Percentiles rank a stretch among this genome's conserved stretches.
These are phyloP conservation scores for Penaeus japonicus DNA, from an alignment of 1,140 invertebrate species.

Conservation along the genomic window DNA sequence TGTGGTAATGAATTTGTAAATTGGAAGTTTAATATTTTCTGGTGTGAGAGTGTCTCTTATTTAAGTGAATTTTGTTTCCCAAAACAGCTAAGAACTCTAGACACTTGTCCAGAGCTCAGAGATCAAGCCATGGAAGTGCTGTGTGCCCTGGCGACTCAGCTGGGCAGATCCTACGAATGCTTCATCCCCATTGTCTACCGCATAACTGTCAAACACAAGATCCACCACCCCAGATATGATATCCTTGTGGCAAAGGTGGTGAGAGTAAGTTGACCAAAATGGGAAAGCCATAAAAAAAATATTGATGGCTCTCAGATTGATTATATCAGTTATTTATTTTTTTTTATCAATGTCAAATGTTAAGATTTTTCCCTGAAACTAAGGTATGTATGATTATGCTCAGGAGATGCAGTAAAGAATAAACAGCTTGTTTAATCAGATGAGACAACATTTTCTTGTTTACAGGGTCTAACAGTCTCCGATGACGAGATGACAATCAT, in stretches of 20 bases:
- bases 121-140: conserved; percentile 89
- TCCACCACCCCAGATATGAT: conserved; percentile 81
- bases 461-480: conserved; percentile 44
- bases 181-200: conserved; percentile 92
- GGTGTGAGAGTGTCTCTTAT: background rate
- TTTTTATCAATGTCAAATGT: background rate
- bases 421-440: background rate
- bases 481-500: conserved; percentile 42
- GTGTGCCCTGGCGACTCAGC: conserved; percentile 84
- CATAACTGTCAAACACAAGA: conserved; percentile 82
- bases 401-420: too few relatives aligned
- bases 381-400: too few relatives aligned
- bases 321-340: background rate
- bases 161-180: conserved; percentile 89
- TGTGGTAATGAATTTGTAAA: too few relatives aligned
- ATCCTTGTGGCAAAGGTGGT: conserved; percentile 72
- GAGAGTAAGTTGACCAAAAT: conserved; percentile 63
- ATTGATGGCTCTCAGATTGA: background rate
- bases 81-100: conserved; percentile 73
- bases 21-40: too few relatives aligned
- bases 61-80: background rate
- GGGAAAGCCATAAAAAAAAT: too few relatives aligned
- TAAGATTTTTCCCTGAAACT: too few relatives aligned
- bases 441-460: background rate
- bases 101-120: conserved; percentile 81